Evolutionary conservation across 2,888 invertebrate genomes (phyloP), one percentile per base, ranked within the genome.

Genomic region (Timema podura): DNA sequence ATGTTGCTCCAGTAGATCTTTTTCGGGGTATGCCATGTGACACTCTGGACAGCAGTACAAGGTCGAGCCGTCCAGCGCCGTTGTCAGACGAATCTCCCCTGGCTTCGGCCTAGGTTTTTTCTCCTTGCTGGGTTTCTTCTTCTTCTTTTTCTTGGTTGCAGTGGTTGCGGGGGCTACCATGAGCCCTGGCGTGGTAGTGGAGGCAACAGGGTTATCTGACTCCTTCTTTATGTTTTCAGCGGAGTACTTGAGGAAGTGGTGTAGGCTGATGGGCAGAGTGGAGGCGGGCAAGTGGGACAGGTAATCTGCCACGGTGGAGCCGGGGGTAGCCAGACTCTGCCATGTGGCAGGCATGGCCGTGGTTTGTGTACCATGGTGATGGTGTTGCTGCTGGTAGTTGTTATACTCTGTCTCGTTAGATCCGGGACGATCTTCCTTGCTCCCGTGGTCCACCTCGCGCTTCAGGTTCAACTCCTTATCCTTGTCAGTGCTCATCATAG

Each of bases 21-120:
- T 89, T 79, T 94, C 93, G 5, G 93, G 93, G 79, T 93, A 92
- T 51, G 93, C 93, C 92, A 93, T 92, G 80, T 94, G 92, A 79
- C 93, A 93, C 79, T 93, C 93, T 0, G 93, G 93, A 79, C 93
- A 93, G 79, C 93, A 93, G 77, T 91, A 93, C 16, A 93, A 79
- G 0, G 93, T 93, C 68, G 93, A 92, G 57, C 94, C 93, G 76
- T 94, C 93, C 68, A 90, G 77, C 5, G 79, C 78, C 6, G 79
- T 79, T 2, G 79, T 79, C 66, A 92, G 82, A 51, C 92, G 85
- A 76, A 93, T 93, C 82, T 93, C 92, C 0, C 93, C 93, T 0
- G 93, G 93, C 76, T 91, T 92, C 0, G 91, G 92, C 65, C 91
- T 83, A n/a, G 90, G 90, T 76, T 93, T 93, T 80, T 91, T 91